Conservation (phyloP, 2,888 invertebrate genomes). For the Endomychus coccineus region DNA sequence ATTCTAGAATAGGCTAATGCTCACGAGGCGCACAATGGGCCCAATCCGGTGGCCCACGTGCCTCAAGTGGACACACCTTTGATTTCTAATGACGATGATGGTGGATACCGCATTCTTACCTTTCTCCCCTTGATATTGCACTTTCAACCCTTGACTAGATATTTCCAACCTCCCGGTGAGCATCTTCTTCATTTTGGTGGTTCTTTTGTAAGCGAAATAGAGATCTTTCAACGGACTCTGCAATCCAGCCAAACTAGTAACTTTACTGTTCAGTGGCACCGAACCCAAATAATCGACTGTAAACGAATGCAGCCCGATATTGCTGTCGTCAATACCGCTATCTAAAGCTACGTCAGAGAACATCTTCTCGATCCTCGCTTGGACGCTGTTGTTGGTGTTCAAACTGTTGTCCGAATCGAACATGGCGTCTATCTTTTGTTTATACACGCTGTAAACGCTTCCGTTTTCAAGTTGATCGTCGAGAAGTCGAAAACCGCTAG, state of each 20-base stretch:
- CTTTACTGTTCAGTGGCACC: slow-evolving; percentile 67
- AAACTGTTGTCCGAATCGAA: slow-evolving; percentile 49
- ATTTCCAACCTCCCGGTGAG: slow-evolving; percentile 59
- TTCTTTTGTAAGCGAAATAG: slow-evolving; percentile 58
- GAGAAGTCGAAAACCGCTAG: slow-evolving; percentile 37
- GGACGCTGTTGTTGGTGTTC: slow-evolving; percentile 63
- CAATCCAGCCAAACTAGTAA: slow-evolving; percentile 74
- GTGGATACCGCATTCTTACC: too few species aligned
- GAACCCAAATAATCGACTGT: slow-evolving; percentile 78
- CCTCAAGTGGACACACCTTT: too few species aligned
- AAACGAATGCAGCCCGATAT: slow-evolving; percentile 43
- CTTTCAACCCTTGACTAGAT: slow-evolving; percentile 62
- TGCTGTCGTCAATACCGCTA: slow-evolving; percentile 44
- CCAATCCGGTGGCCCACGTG: too few species aligned
- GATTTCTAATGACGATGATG: too few species aligned
- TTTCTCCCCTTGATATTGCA: slow-evolving; percentile 58
- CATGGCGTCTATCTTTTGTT: slow-evolving; percentile 79
- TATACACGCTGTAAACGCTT: slow-evolving; percentile 60
- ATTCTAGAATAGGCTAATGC: too few species aligned
- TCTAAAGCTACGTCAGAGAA: slow-evolving; percentile 65
- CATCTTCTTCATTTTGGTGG: slow-evolving; percentile 46
- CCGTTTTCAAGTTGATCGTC: slow-evolving; percentile 35
- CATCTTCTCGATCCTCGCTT: slow-evolving; percentile 80
- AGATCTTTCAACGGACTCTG: slow-evolving; percentile 72
- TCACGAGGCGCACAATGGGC: too few species aligned